Base-by-base conservation (phyloP, 1,140 invertebrate species). In the Neodiprion virginianus region DNA sequence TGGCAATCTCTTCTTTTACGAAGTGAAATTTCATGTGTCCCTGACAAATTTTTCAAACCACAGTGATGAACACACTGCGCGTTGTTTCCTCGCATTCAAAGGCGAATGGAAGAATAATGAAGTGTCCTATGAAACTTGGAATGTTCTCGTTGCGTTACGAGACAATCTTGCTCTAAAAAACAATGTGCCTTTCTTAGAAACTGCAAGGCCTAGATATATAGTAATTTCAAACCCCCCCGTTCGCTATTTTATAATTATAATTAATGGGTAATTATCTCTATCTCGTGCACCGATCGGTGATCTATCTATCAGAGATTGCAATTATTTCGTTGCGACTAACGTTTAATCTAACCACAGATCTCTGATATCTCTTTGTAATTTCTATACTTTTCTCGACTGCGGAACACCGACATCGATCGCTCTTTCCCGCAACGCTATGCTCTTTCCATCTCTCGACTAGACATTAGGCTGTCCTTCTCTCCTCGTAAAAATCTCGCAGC, bases 211-310 rank as follows among this genome's bases (percentile, higher is more conserved):
- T 61, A 8, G 53, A 61, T 61, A 40, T 40, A 61, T 61, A 61
- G 53, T 17, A 61, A 61, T 61, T 61, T 61, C 53, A 61, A 61
- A 61, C 53, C 53, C 53, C 53, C 53, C 8, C 53, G 3, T 14
- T 61, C 53, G 53, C 8, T 61, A 61, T 61, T 61, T 61, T 61
- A 61, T 61, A 61, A 61, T 61, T 61, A 61, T 61, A 61, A 61
- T 61, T 61, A 61, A 61, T 61, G 53, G 53, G 53, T 61, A 61
- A 61, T 61, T 61, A 61, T 61, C 53, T 61, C 53, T 61, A 61
- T 61, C 53, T 8, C 53, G 53, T 14, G 8, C 53, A 61, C 53
- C 53, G 53, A 61, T 61, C 53, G 7, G 53, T 61, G 53, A 61
- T 61, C 53, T 7, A 61, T 61, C 7, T 61, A 61, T 61, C 53